These are phyloP conservation scores for Apoda limacodes DNA, from an alignment of 2,888 invertebrate genomes.

Conservation along the genomic window DNA sequence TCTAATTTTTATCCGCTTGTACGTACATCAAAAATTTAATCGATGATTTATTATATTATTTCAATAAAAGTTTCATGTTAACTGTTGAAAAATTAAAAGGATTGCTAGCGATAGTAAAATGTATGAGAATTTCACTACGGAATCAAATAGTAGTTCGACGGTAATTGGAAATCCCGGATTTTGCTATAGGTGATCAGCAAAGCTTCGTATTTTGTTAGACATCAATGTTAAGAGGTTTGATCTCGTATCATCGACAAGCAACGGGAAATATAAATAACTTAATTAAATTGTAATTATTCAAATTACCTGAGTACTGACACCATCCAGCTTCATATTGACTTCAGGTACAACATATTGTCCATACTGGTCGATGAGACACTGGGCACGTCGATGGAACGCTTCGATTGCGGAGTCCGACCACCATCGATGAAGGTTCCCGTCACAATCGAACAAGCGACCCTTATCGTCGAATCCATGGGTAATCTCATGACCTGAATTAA, in stretches of 20 bases:
- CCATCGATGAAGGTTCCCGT: constrained; percentile 91
- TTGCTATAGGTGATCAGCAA: no score
- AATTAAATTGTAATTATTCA: no score
- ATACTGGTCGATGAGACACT: constrained; percentile 89
- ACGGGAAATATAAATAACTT: not conserved
- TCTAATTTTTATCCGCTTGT: no score
- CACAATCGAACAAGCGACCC: constrained; percentile 91
- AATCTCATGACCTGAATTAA: constrained; percentile 87
- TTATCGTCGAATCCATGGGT: constrained; percentile 94
- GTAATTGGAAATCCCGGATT: no score
- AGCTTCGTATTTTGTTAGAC: not conserved
- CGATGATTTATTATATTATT: no score
- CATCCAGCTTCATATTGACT: constrained; percentile 80
- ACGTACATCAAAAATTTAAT: no score
- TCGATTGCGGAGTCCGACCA: constrained; percentile 82
- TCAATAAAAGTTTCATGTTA: no score
- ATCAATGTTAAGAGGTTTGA: not conserved
- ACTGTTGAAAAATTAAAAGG: no score
- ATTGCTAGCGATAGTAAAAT: no score
- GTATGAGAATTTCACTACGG: no score
- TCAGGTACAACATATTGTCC: constrained; percentile 84
- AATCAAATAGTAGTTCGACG: no score
- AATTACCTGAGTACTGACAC: constrained; percentile 79
- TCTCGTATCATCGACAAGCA: not conserved
- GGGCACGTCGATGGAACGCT: constrained; percentile 79